phyloP scores from a whole-genome alignment of 2,888 invertebrate species.

The Eilema depressum region DNA sequence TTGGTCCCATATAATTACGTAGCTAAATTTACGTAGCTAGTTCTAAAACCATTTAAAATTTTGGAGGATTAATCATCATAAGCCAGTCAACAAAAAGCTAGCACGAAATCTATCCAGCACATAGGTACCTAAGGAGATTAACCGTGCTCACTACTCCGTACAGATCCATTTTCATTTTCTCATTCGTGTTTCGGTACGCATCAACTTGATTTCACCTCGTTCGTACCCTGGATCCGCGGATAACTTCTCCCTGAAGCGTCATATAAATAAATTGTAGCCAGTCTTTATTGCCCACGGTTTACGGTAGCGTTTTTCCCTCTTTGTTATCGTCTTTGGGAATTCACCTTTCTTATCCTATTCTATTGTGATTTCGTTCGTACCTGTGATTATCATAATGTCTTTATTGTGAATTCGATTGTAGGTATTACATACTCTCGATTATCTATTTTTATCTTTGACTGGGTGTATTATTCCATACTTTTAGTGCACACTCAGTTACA shows the following conservation, averaged over 20 bases:
- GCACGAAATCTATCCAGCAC: slow-evolving; percentile 50
- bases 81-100: background rate
- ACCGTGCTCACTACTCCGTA: slow-evolving; percentile 65
- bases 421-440: slow-evolving; percentile 52
- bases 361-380: slow-evolving; percentile 77
- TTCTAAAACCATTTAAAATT: background rate
- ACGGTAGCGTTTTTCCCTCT: slow-evolving; percentile 79
- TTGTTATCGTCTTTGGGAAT: slow-evolving; percentile 79
- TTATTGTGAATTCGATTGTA: slow-evolving; percentile 62
- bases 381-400: slow-evolving; percentile 78
- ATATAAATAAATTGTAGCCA: slow-evolving; percentile 87
- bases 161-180: slow-evolving; percentile 71
- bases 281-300: slow-evolving; percentile 83
- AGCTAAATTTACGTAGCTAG: too few species aligned
- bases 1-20: too few species aligned
- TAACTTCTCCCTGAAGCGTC: slow-evolving; percentile 85
- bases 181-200: slow-evolving; percentile 73
- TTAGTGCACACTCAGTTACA: background rate
- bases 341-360: slow-evolving; percentile 72
- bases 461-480: background rate
- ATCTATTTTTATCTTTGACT: slow-evolving; percentile 19
- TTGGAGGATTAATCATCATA: background rate
- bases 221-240: slow-evolving; percentile 73
- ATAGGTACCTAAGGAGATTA: slow-evolving; percentile 60
- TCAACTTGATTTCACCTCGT: slow-evolving; percentile 84